Percentiles rank a stretch among this genome's conserved stretches.
These are phyloP conservation scores for Pelosia muscerda DNA, from an alignment of 2,888 invertebrate species.

Conservation along the genomic window DNA sequence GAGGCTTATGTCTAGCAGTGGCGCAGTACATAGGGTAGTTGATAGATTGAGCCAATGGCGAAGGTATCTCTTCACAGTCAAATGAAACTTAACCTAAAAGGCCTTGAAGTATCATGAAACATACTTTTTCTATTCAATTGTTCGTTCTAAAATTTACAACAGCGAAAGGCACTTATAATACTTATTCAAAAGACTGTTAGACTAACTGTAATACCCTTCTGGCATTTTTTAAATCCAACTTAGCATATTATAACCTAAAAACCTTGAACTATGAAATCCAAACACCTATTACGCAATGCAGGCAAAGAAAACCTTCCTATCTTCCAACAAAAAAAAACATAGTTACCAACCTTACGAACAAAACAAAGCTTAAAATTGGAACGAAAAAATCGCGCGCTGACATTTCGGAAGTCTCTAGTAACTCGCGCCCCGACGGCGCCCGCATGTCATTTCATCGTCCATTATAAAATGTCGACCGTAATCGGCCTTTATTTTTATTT, in stretches of 20 bases:
- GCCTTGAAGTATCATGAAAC: no score
- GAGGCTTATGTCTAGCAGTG: no score
- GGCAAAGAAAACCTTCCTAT: constrained; percentile 3
- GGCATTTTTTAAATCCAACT: not conserved
- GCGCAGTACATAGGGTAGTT: no score
- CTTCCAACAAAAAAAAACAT: constrained; percentile 31
- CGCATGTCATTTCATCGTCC: constrained; percentile 84
- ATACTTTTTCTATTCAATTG: no score
- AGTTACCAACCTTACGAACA: constrained; percentile 20
- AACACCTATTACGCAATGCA: constrained; percentile 14
- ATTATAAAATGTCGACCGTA: constrained; percentile 86
- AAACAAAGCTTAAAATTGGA: constrained; percentile 37
- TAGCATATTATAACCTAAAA: not conserved
- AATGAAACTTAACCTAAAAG: no score
- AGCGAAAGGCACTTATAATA: no score
- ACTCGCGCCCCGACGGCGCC: constrained; percentile 74
- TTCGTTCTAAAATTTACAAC: not conserved
- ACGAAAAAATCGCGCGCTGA: constrained; percentile 48
- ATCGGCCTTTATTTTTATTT: constrained; percentile 86
- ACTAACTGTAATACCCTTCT: not conserved
- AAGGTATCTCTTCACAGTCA: no score
- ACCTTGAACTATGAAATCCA: constrained; percentile 8
- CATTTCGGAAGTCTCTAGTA: constrained; percentile 54
- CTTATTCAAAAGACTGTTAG: not conserved
- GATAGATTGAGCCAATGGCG: no score